Evolutionary conservation across 1,140 invertebrate species (phyloP).

Genomic region (Araneus ventricosus): DNA sequence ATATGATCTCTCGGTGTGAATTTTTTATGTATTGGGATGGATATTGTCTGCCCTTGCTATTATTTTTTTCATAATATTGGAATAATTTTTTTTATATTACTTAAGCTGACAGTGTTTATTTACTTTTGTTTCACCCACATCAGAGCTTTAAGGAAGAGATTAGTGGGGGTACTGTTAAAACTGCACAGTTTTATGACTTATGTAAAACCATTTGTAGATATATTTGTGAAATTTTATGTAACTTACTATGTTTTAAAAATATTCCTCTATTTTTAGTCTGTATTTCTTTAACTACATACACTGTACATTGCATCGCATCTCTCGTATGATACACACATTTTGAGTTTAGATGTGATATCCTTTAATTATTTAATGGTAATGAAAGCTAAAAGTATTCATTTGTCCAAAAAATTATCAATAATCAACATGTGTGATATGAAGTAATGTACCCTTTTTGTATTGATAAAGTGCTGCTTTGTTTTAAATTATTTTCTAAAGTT

Average conservation of each 20-base stretch:
- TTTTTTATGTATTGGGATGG: constrained; percentile 39
- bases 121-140: constrained; percentile 73
- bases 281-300: constrained; percentile 73
- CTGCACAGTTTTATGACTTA: constrained; percentile 75
- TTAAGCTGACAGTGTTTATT: constrained; percentile 68
- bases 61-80: constrained; percentile 39
- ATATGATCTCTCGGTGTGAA: constrained; percentile 45
- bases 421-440: background rate
- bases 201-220: constrained; percentile 75
- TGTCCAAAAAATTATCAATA: background rate
- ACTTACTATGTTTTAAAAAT: constrained; percentile 76
- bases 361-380: background rate
- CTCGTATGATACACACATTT: background rate
- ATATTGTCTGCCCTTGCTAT: constrained; percentile 65
- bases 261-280: constrained; percentile 75
- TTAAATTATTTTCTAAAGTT: constrained; percentile 16
- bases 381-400: background rate
- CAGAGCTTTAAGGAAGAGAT: constrained; percentile 74
- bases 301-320: background rate
- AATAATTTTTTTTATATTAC: constrained; percentile 53
- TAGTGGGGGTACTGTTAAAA: constrained; percentile 75
- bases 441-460: constrained; percentile 9
- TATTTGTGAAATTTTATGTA: constrained; percentile 76
- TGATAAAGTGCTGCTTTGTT: constrained; percentile 13
- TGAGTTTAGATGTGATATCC: background rate